Percentiles rank a stretch among this genome's conserved stretches.
phyloP scores from a whole-genome alignment of 2,888 invertebrate species.

The Heliconius sara region DNA sequence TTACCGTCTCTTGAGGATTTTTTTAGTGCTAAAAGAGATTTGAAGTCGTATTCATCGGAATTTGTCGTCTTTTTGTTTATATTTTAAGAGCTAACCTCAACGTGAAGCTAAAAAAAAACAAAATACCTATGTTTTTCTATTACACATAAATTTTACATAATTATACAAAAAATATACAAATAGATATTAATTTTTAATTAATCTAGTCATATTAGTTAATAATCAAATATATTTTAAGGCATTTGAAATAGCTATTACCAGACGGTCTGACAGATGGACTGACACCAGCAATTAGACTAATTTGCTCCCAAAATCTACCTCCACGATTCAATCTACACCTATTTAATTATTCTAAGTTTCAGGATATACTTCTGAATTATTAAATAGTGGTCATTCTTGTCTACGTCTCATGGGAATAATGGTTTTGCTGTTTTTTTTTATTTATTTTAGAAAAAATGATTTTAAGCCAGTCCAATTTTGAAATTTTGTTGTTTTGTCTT shows the following conservation, averaged over 20 bases:
- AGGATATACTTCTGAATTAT: conserved; percentile 28
- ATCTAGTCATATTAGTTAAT: not conserved
- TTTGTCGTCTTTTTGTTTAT: no score
- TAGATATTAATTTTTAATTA: not conserved
- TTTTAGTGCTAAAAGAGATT: no score
- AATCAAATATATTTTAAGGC: conserved; percentile 7
- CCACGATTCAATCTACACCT: conserved; percentile 33
- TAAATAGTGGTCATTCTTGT: conserved; percentile 10
- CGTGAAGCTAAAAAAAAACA: no score
- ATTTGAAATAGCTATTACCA: conserved; percentile 39
- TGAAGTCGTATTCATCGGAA: no score
- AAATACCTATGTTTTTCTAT: no score
- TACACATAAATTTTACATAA: no score
- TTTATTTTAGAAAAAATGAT: not conserved
- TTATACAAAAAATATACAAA: not conserved
- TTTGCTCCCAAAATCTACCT: conserved; percentile 39
- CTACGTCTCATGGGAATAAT: not conserved
- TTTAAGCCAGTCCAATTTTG: not conserved
- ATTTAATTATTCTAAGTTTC: conserved; percentile 37
- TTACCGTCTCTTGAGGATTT: no score
- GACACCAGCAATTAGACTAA: conserved; percentile 42
- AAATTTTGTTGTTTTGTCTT: not conserved
- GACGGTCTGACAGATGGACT: conserved; percentile 30
- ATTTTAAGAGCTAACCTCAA: no score
- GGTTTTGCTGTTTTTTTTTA: not conserved